Conservation (phyloP, 2,888 invertebrate species). For the Hoplodrina blanda region DNA sequence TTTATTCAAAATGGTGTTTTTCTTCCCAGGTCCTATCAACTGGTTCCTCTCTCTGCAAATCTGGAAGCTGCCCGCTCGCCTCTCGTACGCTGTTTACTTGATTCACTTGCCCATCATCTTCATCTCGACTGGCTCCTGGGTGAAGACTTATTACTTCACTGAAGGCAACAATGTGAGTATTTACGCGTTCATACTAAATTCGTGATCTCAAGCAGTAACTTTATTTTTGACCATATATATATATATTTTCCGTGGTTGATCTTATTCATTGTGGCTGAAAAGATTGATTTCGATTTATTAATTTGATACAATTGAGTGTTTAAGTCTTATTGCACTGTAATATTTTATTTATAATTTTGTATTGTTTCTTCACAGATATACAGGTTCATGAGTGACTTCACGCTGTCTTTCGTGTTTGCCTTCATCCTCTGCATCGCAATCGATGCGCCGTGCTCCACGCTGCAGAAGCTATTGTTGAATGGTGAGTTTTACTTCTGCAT, state of each 20-base stretch:
- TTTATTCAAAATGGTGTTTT: neutral
- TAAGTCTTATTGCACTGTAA: too few relatives aligned
- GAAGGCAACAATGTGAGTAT: slow-evolving; percentile 74
- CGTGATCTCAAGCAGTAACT: neutral
- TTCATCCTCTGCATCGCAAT: slow-evolving; percentile 76
- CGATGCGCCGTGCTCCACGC: slow-evolving; percentile 79
- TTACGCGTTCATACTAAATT: neutral
- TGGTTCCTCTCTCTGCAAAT: slow-evolving; percentile 86
- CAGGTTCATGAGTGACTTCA: slow-evolving; percentile 72
- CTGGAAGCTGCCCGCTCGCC: slow-evolving; percentile 88
- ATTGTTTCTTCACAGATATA: slow-evolving; percentile 69
- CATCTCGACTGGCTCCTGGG: slow-evolving; percentile 73
- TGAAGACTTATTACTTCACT: slow-evolving; percentile 74
- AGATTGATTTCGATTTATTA: too few relatives aligned
- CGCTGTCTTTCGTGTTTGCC: slow-evolving; percentile 70
- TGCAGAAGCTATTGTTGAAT: slow-evolving; percentile 76
- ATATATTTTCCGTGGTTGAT: too few relatives aligned
- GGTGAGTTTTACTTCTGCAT: slow-evolving; percentile 62
- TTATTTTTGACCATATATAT: neutral
- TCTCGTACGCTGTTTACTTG: slow-evolving; percentile 90
- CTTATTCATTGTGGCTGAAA: neutral
- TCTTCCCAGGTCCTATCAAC: slow-evolving; percentile 83
- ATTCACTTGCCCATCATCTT: slow-evolving; percentile 84
- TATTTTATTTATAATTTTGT: neutral
- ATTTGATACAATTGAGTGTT: too few relatives aligned